Evolutionary conservation across 2,113 vertebrate genomes (phyloP).

Genomic region (Esox niger): DNA sequence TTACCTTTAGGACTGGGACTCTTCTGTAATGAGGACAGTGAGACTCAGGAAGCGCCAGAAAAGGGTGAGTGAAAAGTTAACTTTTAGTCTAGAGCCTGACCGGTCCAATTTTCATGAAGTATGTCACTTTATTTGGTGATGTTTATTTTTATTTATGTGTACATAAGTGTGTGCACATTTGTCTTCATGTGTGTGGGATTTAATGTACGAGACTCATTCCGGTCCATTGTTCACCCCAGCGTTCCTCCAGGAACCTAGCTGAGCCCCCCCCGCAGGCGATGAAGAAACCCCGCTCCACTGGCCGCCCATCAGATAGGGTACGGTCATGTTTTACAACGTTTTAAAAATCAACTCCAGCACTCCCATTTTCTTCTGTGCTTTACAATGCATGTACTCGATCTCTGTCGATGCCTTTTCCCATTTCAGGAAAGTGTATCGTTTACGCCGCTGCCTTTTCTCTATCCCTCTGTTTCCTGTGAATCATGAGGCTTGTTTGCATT

Average conservation of each 20-base stretch:
- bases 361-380: no score
- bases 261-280: slow-evolving; percentile 78
- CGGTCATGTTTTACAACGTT: no score
- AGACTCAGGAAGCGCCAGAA: slow-evolving; percentile 87
- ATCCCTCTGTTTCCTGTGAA: no score
- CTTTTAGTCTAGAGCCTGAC: neutral
- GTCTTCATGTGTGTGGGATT: no score
- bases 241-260: slow-evolving; percentile 80
- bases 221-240: slow-evolving; percentile 63
- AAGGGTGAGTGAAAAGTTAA: slow-evolving; percentile 68
- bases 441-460: no score
- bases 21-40: slow-evolving; percentile 80
- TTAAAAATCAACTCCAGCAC: neutral
- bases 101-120: neutral
- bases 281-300: slow-evolving; percentile 84
- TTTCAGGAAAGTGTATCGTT: no score
- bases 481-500: no score
- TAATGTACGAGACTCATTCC: no score
- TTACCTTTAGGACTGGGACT: slow-evolving; percentile 84
- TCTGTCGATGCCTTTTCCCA: no score
- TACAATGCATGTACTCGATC: no score
- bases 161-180: no score
- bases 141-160: no score
- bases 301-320: slow-evolving; percentile 79
- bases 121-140: neutral